Percentiles rank a stretch among this genome's conserved stretches.
These are phyloP conservation scores for Antheraea assamensis DNA, from an alignment of 2,888 invertebrate genomes.

Conservation along the genomic window DNA sequence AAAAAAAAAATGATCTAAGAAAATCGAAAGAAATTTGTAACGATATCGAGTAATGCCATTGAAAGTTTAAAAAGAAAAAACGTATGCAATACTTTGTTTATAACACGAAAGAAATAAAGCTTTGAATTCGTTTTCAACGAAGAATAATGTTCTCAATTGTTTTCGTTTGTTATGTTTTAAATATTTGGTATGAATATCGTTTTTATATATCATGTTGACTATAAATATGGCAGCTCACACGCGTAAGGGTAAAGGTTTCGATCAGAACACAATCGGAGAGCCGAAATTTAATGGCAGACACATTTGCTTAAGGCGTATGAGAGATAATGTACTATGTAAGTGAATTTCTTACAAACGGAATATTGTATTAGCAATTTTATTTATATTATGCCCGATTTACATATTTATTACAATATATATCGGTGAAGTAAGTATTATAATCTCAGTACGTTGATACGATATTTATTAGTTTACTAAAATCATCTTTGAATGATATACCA, in stretches of 20 bases:
- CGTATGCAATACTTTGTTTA: no score
- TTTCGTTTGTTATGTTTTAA: not conserved
- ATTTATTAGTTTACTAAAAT: not conserved
- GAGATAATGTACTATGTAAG: not conserved
- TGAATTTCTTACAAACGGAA: not conserved
- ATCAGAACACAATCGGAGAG: constrained; percentile 43
- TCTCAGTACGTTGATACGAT: not conserved
- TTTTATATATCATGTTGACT: constrained; percentile 36
- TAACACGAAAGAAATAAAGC: constrained; percentile 4
- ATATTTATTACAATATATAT: not conserved
- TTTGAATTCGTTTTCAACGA: not conserved
- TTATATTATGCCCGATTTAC: not conserved
- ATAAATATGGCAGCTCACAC: constrained; percentile 51
- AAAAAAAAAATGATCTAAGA: no score
- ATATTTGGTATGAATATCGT: not conserved
- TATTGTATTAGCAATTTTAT: not conserved
- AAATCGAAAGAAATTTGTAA: no score
- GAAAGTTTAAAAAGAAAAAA: not conserved
- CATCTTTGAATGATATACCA: not conserved
- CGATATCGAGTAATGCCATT: not conserved
- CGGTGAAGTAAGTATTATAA: not conserved
- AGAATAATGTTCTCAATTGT: not conserved
- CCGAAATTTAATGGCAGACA: constrained; percentile 75
- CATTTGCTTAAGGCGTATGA: constrained; percentile 48
- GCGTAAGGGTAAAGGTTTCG: constrained; percentile 65